These are phyloP conservation scores for Zaprionus ghesquierei DNA, from an alignment of 1,140 invertebrate genomes.

Conservation along the genomic window DNA sequence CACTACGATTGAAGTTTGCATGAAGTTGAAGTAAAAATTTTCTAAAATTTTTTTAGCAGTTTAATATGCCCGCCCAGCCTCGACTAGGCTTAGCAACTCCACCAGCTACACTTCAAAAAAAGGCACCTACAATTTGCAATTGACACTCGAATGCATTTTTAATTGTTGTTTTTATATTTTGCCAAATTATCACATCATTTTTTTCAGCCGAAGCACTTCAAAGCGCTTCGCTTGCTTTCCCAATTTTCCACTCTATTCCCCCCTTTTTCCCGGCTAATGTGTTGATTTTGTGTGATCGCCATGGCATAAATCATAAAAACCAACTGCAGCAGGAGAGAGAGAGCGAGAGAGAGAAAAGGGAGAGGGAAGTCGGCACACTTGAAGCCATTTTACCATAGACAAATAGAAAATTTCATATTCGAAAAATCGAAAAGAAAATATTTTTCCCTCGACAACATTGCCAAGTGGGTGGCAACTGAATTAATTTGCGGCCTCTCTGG, in stretches of 20 bases:
- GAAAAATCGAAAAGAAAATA: constrained; percentile 71
- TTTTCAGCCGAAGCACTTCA: constrained; percentile 52
- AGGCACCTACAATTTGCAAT: constrained; percentile 45
- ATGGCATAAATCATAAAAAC: constrained; percentile 68
- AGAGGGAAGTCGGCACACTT: constrained; percentile 12
- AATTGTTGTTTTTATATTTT: constrained; percentile 70
- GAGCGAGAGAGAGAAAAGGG: constrained; percentile 38
- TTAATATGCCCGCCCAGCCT: background rate
- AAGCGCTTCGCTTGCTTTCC: constrained; percentile 23
- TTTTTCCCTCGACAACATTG: constrained; percentile 54
- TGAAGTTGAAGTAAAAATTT: background rate
- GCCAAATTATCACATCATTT: constrained; percentile 76
- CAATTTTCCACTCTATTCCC: background rate
- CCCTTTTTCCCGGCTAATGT: constrained; percentile 37
- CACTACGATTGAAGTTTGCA: no score
- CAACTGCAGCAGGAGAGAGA: constrained; percentile 22
- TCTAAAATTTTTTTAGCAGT: background rate
- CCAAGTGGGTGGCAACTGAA: constrained; percentile 79
- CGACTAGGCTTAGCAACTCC: background rate
- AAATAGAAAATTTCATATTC: constrained; percentile 52
- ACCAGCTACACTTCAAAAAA: constrained; percentile 12
- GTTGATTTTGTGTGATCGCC: constrained; percentile 60
- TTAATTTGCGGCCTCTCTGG: constrained; percentile 62
- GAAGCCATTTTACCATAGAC: constrained; percentile 39
- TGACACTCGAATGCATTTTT: constrained; percentile 69